Conservation (phyloP, 2,888 invertebrate species). For the Gisinianus flammeolus region DNA sequence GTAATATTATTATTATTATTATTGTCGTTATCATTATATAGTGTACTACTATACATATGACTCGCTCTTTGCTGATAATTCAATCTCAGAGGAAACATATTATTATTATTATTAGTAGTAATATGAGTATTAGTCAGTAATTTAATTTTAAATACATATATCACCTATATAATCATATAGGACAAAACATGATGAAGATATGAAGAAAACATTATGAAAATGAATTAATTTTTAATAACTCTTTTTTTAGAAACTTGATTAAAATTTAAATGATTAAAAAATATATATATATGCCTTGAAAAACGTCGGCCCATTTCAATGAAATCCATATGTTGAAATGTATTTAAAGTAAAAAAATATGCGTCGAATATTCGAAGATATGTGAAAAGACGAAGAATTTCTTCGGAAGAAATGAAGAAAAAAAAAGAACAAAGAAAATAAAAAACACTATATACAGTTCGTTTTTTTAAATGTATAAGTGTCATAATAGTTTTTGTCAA, state of each 20-base stretch:
- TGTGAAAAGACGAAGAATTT: too few relatives aligned
- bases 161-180: conserved; percentile 5
- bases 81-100: not conserved
- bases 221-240: conserved; percentile 17
- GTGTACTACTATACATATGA: too few relatives aligned
- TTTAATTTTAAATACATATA: not conserved
- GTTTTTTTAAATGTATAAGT: too few relatives aligned
- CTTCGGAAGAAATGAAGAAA: not conserved
- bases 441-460: too few relatives aligned
- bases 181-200: not conserved
- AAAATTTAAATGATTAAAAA: too few relatives aligned
- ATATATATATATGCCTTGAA: conserved; percentile 24
- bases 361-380: too few relatives aligned
- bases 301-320: conserved; percentile 29
- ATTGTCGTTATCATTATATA: too few relatives aligned
- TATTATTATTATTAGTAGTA: not conserved
- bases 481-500: too few relatives aligned
- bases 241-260: not conserved
- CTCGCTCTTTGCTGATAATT: too few relatives aligned
- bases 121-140: not conserved
- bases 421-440: not conserved
- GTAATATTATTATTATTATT: too few relatives aligned
- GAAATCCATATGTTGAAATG: not conserved
- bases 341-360: not conserved
- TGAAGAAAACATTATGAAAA: conserved; percentile 18